phyloP scores from a whole-genome alignment of 1,140 invertebrate species.

The Procambarus clarkii region DNA sequence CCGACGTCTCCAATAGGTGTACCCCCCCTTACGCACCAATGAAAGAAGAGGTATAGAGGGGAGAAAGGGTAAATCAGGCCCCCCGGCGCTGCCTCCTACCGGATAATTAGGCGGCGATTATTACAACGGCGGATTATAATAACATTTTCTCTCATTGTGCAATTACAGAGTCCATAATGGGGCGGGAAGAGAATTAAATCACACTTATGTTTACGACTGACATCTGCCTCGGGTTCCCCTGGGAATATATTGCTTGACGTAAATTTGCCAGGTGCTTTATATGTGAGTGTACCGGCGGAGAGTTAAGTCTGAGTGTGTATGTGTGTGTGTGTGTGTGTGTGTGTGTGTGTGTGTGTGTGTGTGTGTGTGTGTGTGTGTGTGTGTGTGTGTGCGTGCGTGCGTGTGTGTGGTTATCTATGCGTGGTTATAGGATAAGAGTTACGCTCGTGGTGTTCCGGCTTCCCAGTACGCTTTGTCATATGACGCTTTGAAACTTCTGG shows the following conservation, averaged over 20 bases:
- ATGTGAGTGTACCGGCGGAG: constrained; percentile 52
- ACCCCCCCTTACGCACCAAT: no score
- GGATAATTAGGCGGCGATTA: constrained; percentile 56
- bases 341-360: constrained; percentile 24
- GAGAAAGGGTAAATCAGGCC: no score
- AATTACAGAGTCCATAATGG: constrained; percentile 65
- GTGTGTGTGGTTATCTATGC: no score
- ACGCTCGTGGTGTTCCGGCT: no score
- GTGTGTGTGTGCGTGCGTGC: no score
- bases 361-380: not conserved
- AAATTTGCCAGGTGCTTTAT: constrained; percentile 57
- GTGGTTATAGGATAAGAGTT: no score
- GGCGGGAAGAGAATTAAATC: constrained; percentile 67
- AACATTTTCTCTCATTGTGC: constrained; percentile 68
- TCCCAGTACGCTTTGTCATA: no score
- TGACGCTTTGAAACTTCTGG: no score
- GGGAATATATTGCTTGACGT: constrained; percentile 61
- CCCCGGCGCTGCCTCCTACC: constrained; percentile 11
- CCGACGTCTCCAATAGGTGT: no score
- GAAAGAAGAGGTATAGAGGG: no score
- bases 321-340: constrained; percentile 21
- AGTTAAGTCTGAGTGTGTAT: constrained; percentile 43
- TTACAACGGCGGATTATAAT: constrained; percentile 64
- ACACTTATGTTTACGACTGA: constrained; percentile 60
- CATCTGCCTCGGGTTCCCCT: constrained; percentile 52